Evolutionary conservation across 2,888 invertebrate species (phyloP), one percentile per base, ranked within the genome.

Genomic region (Apamea anceps): DNA sequence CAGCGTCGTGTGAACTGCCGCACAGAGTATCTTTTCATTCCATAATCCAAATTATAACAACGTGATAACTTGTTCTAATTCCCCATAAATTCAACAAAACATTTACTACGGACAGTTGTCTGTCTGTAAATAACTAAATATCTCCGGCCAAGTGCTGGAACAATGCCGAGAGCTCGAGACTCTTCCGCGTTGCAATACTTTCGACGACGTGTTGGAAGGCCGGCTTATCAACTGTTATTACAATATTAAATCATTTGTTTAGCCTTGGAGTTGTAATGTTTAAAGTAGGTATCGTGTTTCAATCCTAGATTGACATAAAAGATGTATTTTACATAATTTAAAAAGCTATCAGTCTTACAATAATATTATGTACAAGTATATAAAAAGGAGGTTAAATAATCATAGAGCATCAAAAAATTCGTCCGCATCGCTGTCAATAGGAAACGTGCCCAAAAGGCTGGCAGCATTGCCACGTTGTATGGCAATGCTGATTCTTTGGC

Each of bases 141-240:
- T 87, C 85, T 86, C 79, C 73, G 80, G 15, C 82, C 60, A 83
- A 81, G 82, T 77, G 85, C 91, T 93, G 93, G 93, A 93, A 93
- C 91, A 91, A 92, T 92, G 93, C 91, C 92, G 91, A 92, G 91
- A 32, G 25, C 7, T 8, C 15, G 48, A 85, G 37, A 12, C 45
- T 57, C 81, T 90, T 90, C 91, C 91, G 88, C 80, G 84, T 89
- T 82, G 80, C 75, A 86, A 76, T 80, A 81, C 72, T 79, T 81
- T 83, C 67, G 70, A 76, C 73, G 51, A 63, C 57, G 67, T 76
- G 84, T 85, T 70, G 75, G 86, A 81, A 90, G 90, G 87, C 57
- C 79, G 73, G 13, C 62, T 89, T 86, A 89, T 90, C 80, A 85
- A 86, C 84, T 85, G 75, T 68, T 68, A 37, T 84, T 81, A 79